Base-by-base conservation (phyloP, 2,113 vertebrate species). In the Saguinus midas region DNA sequence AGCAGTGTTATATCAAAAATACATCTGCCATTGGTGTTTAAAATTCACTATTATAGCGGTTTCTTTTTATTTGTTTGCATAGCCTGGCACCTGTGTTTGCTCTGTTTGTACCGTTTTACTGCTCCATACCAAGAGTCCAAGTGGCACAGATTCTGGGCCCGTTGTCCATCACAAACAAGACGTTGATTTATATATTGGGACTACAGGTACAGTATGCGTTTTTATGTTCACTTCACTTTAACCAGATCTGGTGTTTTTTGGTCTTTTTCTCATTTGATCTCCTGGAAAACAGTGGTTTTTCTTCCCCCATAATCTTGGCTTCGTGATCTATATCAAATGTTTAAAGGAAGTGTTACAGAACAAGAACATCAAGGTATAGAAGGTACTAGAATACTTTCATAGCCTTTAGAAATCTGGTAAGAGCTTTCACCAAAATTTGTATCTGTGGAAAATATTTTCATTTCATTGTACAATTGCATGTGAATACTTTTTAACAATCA, bases 41-140 rank as follows among this genome's bases (percentile, higher is more conserved):
- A 32, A 93, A 84, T 86, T 37, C 72, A 66, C 8, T 85, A 0
- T 87, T 37, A 84, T 32, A 50, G 96, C 95, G 93, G 10, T 83
- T 93, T 91, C 86, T 85, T 68, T 96, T 80, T 96, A n/a, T 98
- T 98, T 98, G 48, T 97, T 96, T 98, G 96, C 96, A 96, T 98
- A 99, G 99, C 96, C 98, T 99, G 96, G 99, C 99, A 79, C 99
- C 99, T 85, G 99, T 99, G 95, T 99, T 99, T 97, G 99, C 99
- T 35, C 98, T 99, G 64, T 99, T 99, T 98, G 99, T 99, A 98
- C 99, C 99, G 97, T 99, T 99, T 99, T 99, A 99, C 98, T 98
- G 97, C 96, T 99, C 99, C 94, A 99, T 99, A 98, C 99, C 99
- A 85, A 99, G 98, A 97, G 98, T 99, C 95, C 99, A 99, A 45